Evolutionary conservation across 2,113 vertebrate genomes (phyloP).

Genomic region (Saccopteryx bilineata): DNA sequence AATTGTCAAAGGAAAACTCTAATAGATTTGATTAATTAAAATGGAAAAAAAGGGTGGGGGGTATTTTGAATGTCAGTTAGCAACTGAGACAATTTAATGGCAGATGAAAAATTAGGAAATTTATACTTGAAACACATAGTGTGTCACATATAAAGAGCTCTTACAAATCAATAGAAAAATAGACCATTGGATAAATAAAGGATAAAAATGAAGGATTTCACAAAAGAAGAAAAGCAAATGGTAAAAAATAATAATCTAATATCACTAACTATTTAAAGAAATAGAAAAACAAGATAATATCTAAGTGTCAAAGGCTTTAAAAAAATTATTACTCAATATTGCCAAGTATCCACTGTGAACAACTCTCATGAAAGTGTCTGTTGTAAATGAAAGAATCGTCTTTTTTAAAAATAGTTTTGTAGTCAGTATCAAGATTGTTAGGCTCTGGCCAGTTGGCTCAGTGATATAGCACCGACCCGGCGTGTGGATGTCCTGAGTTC

Average conservation of each 20-base stretch:
- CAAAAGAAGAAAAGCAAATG: background rate
- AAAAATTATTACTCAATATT: background rate
- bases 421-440: too few relatives aligned
- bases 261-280: slow-evolving; percentile 4
- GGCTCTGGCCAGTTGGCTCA: too few relatives aligned
- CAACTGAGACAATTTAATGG: background rate
- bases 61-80: background rate
- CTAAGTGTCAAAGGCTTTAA: background rate
- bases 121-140: background rate
- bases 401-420: background rate
- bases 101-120: background rate
- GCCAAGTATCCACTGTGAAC: too few relatives aligned
- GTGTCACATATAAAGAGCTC: background rate
- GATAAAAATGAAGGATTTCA: background rate
- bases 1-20: background rate
- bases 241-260: background rate
- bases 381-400: background rate
- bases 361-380: background rate
- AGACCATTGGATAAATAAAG: background rate
- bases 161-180: background rate
- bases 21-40: background rate
- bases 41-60: background rate
- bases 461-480: too few relatives aligned
- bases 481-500: too few relatives aligned
- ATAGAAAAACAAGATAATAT: background rate